Evolutionary conservation across 2,888 invertebrate genomes (phyloP), one percentile per base, ranked within the genome.

Genomic region (Rhodophaea formosa): DNA sequence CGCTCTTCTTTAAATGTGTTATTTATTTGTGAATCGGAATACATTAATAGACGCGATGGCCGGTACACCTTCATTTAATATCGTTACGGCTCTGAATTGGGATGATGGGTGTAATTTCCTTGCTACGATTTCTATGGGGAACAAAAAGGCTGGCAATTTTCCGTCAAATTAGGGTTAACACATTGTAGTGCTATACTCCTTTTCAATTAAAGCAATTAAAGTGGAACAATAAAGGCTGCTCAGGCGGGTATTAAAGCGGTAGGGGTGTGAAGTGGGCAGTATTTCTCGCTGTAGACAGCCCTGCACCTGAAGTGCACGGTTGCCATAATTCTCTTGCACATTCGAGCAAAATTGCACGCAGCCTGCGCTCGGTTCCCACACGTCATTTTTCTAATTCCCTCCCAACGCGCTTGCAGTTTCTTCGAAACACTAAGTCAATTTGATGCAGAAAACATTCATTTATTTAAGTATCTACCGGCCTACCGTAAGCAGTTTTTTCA

Each of bases 21-120:
- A 88, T 90, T 90, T 89, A 89, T 89, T 88, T 86, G 82, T 86
- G 80, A 88, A 88, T 87, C 74, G 83, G 80, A 80, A 84, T 84
- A 87, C 80, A 88, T 89, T 90, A 90, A 90, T 89, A 90, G 86
- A 83, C 75, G 60, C 72, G 71, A 79, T 80, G 79, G 75, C 66
- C 71, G 80, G 79, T 84, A 82, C 84, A 85, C 89, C 88, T 84
- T 87, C 89, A 88, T 90, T 90, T 90, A 88, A 88, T 90, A 86
- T 86, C 76, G 86, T 84, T 85, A 86, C 81, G 75, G 76, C 72
- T 76, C 77, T 75, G 81, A 83, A 84, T 88, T 84, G 77, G 79
- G 82, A 82, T 83, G 83, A 86, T 85, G 79, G 72, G 71, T 82
- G 84, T 85, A 84, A 88, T 88, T 86, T 86, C 57, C 58, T 63